Conservation (phyloP, 92 coral and sea anemone species). For the Zoanthus sociatus region DNA sequence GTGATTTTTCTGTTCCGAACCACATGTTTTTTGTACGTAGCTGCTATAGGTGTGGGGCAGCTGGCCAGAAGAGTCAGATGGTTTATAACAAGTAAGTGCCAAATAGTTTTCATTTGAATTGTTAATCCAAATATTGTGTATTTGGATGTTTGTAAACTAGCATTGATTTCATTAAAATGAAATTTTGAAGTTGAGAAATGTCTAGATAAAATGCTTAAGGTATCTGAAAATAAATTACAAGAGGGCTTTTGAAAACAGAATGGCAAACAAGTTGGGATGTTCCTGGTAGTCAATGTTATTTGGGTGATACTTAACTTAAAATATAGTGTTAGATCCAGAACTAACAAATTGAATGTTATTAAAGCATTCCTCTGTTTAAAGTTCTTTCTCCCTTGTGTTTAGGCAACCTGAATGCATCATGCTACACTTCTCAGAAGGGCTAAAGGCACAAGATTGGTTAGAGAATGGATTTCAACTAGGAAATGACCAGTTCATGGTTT, state of each 20-base stretch:
- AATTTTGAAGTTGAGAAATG: too few relatives aligned
- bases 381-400: background rate
- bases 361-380: background rate
- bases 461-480: conserved; percentile 56
- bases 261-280: too few relatives aligned
- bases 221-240: too few relatives aligned
- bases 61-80: conserved; percentile 67
- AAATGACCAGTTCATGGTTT: conserved; percentile 57
- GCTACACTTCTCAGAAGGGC: conserved; percentile 87
- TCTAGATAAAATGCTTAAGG: too few relatives aligned
- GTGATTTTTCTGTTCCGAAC: conserved; percentile 69
- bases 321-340: too few relatives aligned
- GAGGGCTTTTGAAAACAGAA: too few relatives aligned
- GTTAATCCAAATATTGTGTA: too few relatives aligned
- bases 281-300: too few relatives aligned
- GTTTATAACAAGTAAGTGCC: conserved; percentile 68
- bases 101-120: background rate
- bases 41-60: conserved; percentile 77
- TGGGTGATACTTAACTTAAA: too few relatives aligned
- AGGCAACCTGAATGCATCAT: conserved; percentile 80
- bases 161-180: too few relatives aligned
- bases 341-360: background rate
- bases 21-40: conserved; percentile 60
- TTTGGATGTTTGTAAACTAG: too few relatives aligned
- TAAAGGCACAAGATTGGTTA: conserved; percentile 60